Evolutionary conservation across 1,140 invertebrate genomes (phyloP).

Genomic region (Calephelis nemesis): DNA sequence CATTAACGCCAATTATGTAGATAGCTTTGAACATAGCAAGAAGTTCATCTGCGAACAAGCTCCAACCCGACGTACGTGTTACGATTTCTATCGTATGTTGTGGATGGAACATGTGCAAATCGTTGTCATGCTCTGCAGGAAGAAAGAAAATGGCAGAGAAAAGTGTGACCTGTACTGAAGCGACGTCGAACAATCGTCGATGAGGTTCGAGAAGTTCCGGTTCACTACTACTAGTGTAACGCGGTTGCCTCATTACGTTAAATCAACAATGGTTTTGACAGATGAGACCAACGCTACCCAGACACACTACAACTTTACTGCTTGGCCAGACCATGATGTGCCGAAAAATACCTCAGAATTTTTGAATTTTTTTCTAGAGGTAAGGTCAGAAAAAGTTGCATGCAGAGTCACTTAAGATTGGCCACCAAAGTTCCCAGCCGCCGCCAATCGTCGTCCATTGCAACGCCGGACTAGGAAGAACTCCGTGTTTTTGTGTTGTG

Average conservation of each 20-base stretch:
- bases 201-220: not conserved
- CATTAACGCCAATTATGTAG: not conserved
- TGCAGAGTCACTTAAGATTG: not conserved
- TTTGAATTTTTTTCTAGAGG: too few relatives aligned
- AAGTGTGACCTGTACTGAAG: not conserved
- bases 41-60: too few relatives aligned
- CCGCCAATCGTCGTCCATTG: not conserved
- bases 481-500: too few relatives aligned
- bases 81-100: not conserved
- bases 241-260: not conserved
- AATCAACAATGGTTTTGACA: not conserved
- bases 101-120: conserved; percentile 1
- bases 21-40: not conserved
- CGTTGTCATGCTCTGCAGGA: not conserved
- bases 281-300: not conserved
- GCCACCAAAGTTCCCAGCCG: not conserved
- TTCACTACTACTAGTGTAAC: not conserved
- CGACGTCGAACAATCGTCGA: not conserved
- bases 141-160: not conserved
- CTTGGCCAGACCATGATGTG: too few relatives aligned
- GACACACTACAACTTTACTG: not conserved
- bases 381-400: too few relatives aligned
- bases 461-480: not conserved
- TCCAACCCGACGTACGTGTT: too few relatives aligned
- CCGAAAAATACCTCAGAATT: too few relatives aligned